Conservation (phyloP, 2,888 invertebrate species). For the Campopleginae sp. region DNA sequence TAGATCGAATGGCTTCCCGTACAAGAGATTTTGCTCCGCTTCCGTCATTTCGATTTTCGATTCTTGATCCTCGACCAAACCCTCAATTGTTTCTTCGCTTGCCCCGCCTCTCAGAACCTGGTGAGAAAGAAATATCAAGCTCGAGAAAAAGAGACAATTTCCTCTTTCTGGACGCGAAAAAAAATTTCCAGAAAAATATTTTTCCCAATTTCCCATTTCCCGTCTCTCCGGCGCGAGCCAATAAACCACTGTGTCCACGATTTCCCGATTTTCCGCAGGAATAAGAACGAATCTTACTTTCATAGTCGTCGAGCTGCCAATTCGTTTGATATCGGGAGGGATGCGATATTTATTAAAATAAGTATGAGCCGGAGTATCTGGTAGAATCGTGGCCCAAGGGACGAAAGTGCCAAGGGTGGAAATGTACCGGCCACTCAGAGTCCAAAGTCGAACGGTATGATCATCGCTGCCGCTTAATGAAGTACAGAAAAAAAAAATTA, state of each 20-base stretch:
- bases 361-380: slow-evolving; percentile 82
- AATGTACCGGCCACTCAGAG: slow-evolving; percentile 88
- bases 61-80: slow-evolving; percentile 83
- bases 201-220: no score
- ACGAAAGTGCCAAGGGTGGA: slow-evolving; percentile 91
- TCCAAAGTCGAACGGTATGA: slow-evolving; percentile 91
- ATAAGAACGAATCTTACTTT: slow-evolving; percentile 85
- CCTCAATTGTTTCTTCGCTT: slow-evolving; percentile 82
- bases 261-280: not conserved
- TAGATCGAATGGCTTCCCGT: slow-evolving; percentile 85
- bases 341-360: slow-evolving; percentile 85
- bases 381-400: slow-evolving; percentile 86
- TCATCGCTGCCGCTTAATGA: slow-evolving; percentile 87
- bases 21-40: slow-evolving; percentile 75
- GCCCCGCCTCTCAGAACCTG: slow-evolving; percentile 84
- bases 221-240: not conserved
- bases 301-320: slow-evolving; percentile 91
- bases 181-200: no score
- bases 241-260: not conserved
- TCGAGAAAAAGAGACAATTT: no score
- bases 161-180: no score
- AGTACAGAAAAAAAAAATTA: slow-evolving; percentile 9
- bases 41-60: slow-evolving; percentile 82
- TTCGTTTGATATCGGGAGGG: slow-evolving; percentile 90
- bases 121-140: no score